Conservation (phyloP, 2,888 invertebrate species). For the Ommatoiulus sabulosus region DNA sequence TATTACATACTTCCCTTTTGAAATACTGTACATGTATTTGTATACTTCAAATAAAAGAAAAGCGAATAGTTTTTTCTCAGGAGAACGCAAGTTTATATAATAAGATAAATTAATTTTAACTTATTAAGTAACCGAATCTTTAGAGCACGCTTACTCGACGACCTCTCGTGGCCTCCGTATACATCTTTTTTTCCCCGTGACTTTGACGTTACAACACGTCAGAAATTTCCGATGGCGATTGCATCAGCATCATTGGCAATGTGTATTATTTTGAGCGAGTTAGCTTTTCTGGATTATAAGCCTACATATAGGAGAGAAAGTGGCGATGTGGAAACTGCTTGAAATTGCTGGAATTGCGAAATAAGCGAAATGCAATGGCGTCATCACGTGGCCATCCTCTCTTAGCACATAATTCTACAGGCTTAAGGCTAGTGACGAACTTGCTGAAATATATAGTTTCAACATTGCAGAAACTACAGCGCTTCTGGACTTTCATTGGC, state of each 20-base stretch:
- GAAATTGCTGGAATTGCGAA: not conserved
- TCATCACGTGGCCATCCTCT: conserved; percentile 13
- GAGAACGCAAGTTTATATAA: too few species aligned
- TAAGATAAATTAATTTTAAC: too few species aligned
- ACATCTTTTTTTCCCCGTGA: not conserved
- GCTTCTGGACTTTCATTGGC: not conserved
- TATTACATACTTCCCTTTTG: too few species aligned
- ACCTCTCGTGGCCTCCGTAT: not conserved
- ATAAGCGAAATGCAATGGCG: conserved; percentile 21
- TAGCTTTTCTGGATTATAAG: not conserved
- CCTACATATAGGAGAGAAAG: not conserved
- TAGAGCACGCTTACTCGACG: too few species aligned
- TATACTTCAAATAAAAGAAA: too few species aligned
- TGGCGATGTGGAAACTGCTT: conserved; percentile 30
- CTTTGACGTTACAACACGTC: not conserved
- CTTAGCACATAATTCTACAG: conserved; percentile 8
- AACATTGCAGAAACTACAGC: not conserved
- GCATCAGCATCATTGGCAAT: conserved; percentile 27
- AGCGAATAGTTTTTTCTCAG: too few species aligned
- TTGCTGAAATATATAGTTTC: conserved; percentile 9
- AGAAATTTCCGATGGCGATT: conserved; percentile 35
- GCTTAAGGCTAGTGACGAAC: not conserved
- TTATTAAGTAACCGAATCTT: too few species aligned
- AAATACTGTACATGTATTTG: too few species aligned
- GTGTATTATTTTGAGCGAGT: conserved; percentile 39